These are phyloP conservation scores for Hemicordylus capensis DNA, from an alignment of 2,113 vertebrate species.

Conservation along the genomic window DNA sequence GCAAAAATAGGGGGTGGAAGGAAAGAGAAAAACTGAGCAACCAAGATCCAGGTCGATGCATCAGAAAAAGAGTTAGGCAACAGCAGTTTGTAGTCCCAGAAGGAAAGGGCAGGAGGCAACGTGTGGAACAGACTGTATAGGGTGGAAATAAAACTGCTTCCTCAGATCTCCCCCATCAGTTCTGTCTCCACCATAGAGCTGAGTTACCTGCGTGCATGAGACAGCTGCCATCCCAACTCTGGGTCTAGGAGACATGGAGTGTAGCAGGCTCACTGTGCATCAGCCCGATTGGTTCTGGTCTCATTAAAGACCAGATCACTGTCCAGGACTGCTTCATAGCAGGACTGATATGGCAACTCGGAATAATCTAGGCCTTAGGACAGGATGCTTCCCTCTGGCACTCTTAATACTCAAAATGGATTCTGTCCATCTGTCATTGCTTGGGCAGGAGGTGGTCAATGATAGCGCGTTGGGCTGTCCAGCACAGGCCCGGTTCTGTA, in stretches of 20 bases:
- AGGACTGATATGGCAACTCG: conserved; percentile 1
- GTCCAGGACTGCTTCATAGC: background rate
- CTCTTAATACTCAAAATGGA: conserved; percentile 2
- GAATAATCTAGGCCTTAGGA: conserved; percentile 40
- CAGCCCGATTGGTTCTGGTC: background rate
- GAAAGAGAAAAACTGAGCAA: background rate
- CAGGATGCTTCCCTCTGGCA: background rate
- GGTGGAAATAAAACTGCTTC: background rate
- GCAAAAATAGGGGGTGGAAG: conserved; percentile 1
- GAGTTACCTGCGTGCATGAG: background rate
- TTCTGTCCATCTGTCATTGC: background rate
- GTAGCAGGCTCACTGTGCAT: background rate
- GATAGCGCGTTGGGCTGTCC: conserved; percentile 82
- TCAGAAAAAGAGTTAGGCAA: background rate
- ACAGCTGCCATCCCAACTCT: background rate
- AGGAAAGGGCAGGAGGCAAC: background rate
- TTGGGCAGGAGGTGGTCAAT: conserved; percentile 71
- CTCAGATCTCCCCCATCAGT: background rate
- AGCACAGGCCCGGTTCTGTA: conserved; percentile 79
- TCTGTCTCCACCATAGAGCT: background rate
- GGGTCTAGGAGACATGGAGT: background rate
- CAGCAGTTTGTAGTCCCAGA: background rate
- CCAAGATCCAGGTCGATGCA: background rate
- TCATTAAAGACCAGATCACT: background rate
- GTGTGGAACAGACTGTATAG: background rate